Conservation (phyloP, 2,888 invertebrate genomes). For the Pristionchus mayeri region DNA sequence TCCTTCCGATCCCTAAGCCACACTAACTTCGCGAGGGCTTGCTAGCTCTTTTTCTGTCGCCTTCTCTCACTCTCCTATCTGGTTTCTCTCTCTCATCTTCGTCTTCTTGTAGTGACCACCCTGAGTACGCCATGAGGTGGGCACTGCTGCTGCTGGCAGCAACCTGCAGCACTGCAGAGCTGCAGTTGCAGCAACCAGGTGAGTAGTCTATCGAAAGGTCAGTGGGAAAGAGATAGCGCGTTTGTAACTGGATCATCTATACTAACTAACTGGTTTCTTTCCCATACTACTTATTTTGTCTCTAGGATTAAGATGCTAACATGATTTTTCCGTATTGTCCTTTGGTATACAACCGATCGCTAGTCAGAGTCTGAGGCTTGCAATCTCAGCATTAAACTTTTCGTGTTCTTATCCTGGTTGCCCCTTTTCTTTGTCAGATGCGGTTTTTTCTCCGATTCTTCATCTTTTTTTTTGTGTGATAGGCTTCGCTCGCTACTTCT, state of each 20-base stretch:
- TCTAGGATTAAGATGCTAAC: conserved; percentile 24
- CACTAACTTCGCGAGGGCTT: conserved; percentile 18
- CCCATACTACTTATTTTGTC: not conserved
- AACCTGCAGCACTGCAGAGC: not conserved
- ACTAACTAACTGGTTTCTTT: conserved; percentile 15
- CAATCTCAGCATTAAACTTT: not conserved
- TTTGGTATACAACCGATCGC: not conserved
- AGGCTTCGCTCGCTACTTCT: not conserved
- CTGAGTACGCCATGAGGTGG: not conserved
- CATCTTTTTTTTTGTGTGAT: conserved; percentile 4
- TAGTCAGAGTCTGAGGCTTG: not conserved
- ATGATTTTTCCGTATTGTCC: not conserved
- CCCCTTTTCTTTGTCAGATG: conserved; percentile 32
- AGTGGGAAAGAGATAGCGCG: not conserved
- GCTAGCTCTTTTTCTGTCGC: conserved; percentile 15
- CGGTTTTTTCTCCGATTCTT: conserved; percentile 18
- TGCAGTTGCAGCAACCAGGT: conserved; percentile 43
- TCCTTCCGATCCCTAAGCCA: conserved; percentile 21
- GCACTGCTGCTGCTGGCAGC: not conserved
- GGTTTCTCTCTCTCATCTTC: conserved; percentile 20
- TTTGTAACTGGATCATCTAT: not conserved
- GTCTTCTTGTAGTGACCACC: conserved; percentile 23
- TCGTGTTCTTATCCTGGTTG: conserved; percentile 1
- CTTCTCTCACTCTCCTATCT: not conserved
- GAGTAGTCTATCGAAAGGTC: no score